These are phyloP conservation scores for Yponomeuta plumbellus DNA, from an alignment of 2,888 invertebrate species.

Conservation along the genomic window DNA sequence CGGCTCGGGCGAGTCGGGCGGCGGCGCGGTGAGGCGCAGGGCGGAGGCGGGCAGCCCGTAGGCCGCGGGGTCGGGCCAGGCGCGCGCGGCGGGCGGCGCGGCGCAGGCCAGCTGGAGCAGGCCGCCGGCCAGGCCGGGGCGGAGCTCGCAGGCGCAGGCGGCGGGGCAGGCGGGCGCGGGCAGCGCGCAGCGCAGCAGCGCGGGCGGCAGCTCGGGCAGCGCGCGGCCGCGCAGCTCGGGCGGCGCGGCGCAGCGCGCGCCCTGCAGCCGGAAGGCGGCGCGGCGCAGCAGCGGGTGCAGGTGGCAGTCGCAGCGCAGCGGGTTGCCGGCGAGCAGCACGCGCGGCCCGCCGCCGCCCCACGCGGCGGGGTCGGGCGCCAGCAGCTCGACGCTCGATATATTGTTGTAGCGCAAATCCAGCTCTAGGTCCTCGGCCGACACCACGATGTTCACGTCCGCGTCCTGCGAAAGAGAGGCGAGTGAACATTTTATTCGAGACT, in stretches of 20 bases:
- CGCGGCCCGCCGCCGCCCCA: not conserved
- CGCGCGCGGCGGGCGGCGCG: not conserved
- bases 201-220: not conserved
- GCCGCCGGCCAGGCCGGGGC: not conserved
- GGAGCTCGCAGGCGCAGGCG: conserved; percentile 9
- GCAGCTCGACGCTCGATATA: not conserved
- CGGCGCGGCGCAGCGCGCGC: conserved; percentile 11
- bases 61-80: conserved; percentile 7
- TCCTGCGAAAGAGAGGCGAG: not conserved
- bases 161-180: conserved; percentile 2
- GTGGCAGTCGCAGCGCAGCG: conserved; percentile 13
- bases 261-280: not conserved
- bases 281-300: not conserved
- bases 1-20: not conserved
- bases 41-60: not conserved
- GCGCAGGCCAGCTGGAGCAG: not conserved
- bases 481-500: not conserved
- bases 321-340: conserved; percentile 15
- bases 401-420: conserved; percentile 14
- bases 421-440: not conserved
- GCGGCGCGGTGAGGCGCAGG: conserved; percentile 9
- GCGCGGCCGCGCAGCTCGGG: conserved; percentile 2
- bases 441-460: not conserved
- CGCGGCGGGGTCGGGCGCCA: not conserved
- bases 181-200: not conserved